phyloP scores from a whole-genome alignment of 2,797 vertebrate species.

The Aulostomus chinensis region DNA sequence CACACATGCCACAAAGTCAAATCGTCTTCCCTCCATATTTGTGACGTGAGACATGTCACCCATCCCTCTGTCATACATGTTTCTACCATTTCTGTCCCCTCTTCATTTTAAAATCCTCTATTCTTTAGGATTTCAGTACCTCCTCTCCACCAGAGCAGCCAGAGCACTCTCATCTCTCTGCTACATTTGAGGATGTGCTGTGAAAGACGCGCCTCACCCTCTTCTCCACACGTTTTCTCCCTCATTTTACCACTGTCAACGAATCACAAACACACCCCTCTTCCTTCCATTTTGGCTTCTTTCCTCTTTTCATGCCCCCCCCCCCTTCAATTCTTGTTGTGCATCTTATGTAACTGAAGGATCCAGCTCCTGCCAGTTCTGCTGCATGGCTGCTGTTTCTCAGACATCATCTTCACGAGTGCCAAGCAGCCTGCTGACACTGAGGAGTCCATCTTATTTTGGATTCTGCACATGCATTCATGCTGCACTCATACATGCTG shows the following conservation, averaged over 20 bases:
- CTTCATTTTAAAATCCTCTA: constrained; percentile 48
- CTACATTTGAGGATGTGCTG: constrained; percentile 49
- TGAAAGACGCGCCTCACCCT: constrained; percentile 36
- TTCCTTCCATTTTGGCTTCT: constrained; percentile 62
- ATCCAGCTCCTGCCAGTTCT: constrained; percentile 72
- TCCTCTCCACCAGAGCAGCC: constrained; percentile 16
- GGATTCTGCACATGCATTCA: constrained; percentile 15
- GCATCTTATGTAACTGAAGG: constrained; percentile 75
- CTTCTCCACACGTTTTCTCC: constrained; percentile 16
- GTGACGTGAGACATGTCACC: constrained; percentile 33
- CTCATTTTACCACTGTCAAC: constrained; percentile 14
- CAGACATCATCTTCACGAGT: constrained; percentile 49
- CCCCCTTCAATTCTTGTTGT: constrained; percentile 56
- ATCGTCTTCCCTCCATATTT: neutral
- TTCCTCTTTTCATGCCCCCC: neutral
- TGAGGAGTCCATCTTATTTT: constrained; percentile 36
- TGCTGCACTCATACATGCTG: neutral
- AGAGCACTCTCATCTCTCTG: constrained; percentile 24
- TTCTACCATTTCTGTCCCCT: constrained; percentile 59
- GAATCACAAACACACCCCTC: constrained; percentile 34
- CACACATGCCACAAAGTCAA: constrained; percentile 23
- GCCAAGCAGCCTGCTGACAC: constrained; percentile 43
- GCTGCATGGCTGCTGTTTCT: constrained; percentile 65
- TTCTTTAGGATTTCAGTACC: constrained; percentile 41
- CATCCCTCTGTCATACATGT: neutral